These are phyloP conservation scores for Thunnus albacares DNA, from an alignment of 2,797 vertebrate species.

Conservation along the genomic window DNA sequence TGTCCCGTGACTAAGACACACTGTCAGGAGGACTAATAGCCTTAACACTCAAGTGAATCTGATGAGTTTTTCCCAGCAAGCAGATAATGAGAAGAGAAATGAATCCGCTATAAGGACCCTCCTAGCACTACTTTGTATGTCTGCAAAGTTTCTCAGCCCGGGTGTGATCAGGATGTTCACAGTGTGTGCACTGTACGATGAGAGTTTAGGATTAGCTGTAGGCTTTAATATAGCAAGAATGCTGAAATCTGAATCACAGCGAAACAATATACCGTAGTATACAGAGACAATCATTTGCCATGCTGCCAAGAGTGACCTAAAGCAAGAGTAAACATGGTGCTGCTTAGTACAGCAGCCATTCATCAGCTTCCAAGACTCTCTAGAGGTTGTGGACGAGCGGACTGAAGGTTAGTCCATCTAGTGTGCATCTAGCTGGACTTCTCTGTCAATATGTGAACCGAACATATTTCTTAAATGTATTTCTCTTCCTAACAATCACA, in stretches of 20 bases:
- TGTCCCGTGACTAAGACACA: constrained; percentile 79
- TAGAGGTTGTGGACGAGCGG: constrained; percentile 14
- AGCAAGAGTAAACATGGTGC: constrained; percentile 25
- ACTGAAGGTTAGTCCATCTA: constrained; percentile 10
- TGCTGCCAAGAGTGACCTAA: constrained; percentile 29
- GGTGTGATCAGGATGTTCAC: constrained; percentile 15
- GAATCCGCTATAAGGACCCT: constrained; percentile 73
- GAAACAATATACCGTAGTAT: constrained; percentile 27
- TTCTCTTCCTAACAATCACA: constrained; percentile 5
- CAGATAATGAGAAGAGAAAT: constrained; percentile 80
- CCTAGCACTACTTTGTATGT: constrained; percentile 47
- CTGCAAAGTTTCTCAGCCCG: constrained; percentile 56
- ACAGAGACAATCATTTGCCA: constrained; percentile 21
- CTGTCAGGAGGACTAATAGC: constrained; percentile 83
- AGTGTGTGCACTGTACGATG: constrained; percentile 2
- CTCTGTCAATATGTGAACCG: constrained; percentile 3
- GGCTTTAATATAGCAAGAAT: constrained; percentile 21
- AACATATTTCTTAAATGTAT: constrained; percentile 13
- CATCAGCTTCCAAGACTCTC: constrained; percentile 16
- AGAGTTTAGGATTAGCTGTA: constrained; percentile 35
- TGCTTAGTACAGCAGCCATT: neutral
- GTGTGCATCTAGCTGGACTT: neutral
- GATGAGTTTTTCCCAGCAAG: constrained; percentile 80
- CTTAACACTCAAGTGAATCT: constrained; percentile 85
- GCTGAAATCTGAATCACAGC: constrained; percentile 9